Percentiles rank a stretch among this genome's conserved stretches.
phyloP scores from a whole-genome alignment of 30 jellyfish, hydroid and myxozoan genomes.

The Rhopilema esculentum region DNA sequence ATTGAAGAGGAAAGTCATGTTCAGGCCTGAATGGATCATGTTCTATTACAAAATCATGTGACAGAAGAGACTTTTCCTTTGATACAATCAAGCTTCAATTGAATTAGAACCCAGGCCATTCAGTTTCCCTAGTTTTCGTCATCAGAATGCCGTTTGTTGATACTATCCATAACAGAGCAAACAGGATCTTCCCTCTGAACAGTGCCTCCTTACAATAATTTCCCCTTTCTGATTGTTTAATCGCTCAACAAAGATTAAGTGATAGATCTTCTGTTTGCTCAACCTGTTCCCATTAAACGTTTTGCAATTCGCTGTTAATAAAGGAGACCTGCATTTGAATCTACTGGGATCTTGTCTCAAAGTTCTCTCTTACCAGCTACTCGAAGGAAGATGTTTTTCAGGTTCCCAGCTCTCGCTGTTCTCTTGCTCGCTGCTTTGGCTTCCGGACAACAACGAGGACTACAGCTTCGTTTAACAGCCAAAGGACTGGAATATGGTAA shows the following conservation, averaged over 20 bases:
- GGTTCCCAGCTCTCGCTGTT: background rate
- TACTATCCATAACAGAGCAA: too few species aligned
- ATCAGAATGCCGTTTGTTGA: too few species aligned
- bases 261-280: background rate
- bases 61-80: too few species aligned
- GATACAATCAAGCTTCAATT: too few species aligned
- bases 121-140: too few species aligned
- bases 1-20: too few species aligned
- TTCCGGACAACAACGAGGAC: constrained; percentile 1
- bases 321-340: too few species aligned
- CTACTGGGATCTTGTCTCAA: too few species aligned
- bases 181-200: too few species aligned
- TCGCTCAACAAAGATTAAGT: background rate
- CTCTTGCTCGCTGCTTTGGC: constrained; percentile 4
- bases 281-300: background rate
- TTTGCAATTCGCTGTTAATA: background rate
- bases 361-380: background rate
- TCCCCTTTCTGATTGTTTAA: background rate
- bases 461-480: constrained; percentile 6
- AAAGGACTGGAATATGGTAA: constrained; percentile 9
- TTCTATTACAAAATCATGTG: too few species aligned
- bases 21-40: too few species aligned
- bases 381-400: background rate
- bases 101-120: too few species aligned
- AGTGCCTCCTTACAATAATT: background rate